phyloP scores from a whole-genome alignment of 2,113 vertebrate species.

The Amblyornis subalaris region DNA sequence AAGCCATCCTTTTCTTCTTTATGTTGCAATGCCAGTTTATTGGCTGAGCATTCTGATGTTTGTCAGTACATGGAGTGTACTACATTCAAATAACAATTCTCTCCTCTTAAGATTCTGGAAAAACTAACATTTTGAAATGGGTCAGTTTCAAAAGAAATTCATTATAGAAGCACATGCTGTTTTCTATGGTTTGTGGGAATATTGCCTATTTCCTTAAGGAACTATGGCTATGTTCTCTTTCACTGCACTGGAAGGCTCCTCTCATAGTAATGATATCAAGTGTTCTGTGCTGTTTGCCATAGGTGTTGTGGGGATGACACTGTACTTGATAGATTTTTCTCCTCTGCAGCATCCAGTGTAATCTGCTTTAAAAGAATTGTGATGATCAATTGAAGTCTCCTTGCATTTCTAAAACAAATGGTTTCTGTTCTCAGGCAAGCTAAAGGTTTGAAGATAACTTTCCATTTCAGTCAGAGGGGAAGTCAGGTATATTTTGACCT shows the following conservation, averaged over 20 bases:
- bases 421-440: slow-evolving; percentile 49
- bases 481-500: slow-evolving; percentile 63
- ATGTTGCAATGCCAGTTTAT: not conserved
- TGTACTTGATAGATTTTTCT: slow-evolving; percentile 16
- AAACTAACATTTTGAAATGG: not conserved
- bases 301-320: not conserved
- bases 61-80: not conserved
- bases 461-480: slow-evolving; percentile 65
- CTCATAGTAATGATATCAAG: not conserved
- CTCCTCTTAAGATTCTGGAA: not conserved
- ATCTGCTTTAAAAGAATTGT: slow-evolving; percentile 48
- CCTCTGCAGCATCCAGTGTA: slow-evolving; percentile 1
- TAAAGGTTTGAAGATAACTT: slow-evolving; percentile 62
- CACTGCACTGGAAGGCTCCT: not conserved
- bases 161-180: not conserved
- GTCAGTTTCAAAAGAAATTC: not conserved
- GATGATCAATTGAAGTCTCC: slow-evolving; percentile 62
- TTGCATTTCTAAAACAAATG: slow-evolving; percentile 66
- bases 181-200: not conserved
- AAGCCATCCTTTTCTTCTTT: not conserved
- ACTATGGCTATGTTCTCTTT: not conserved
- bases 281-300: not conserved
- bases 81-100: not conserved
- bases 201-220: not conserved
- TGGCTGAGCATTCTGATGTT: not conserved